Base-by-base conservation (phyloP, 2,797 vertebrate species). In the Rhynchotus rufescens region DNA sequence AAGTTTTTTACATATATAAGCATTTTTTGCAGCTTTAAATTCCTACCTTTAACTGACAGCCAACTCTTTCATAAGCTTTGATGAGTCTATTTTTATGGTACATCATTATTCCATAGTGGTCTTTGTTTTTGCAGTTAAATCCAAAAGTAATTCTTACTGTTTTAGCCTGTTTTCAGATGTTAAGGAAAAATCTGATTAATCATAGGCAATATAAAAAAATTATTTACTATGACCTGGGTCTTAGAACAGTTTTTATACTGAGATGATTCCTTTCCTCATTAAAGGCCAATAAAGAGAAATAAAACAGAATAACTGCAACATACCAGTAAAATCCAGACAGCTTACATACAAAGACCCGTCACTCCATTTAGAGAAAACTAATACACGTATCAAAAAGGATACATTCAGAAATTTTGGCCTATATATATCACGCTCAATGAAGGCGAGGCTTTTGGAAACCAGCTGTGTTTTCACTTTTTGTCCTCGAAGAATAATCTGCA, bases 91-190 rank as follows among this genome's bases (percentile, higher is more conserved):
- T 99, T 97, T 97, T 99, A 95, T 99, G 98, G 94, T 99, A 99
- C 99, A 99, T 99, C 99, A 99, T 99, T 76, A 99, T 98, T 15
- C 99, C 99, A 87, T 99, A 99, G 75, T 99, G 99, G 38, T 99
- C 98, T 97, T 99, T 99, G 96, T 98, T 99, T 95, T 98, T 98
- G 84, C 99, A 99, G 98, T 99, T 99, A 94, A 99, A 99, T 66
- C 99, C 99, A 97, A 99, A 99, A 20, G 84, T 99, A 86, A 99
- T 99, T 83, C 96, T 95, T 91, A 99, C 95, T 11, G 97, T 97
- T 98, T 90, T 98, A 72, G 97, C 96, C 98, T 91, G 96, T 82
- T 79, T 83, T 47, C 56, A 64, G 59, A 34, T 34, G 78, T 98
- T 98, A 98, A 98, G 98, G 97, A 98, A 97, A 92, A 97, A 72